Evolutionary conservation across 2,888 invertebrate genomes (phyloP), one percentile per base, ranked within the genome.

Genomic region (Taphrorychus bicolor): DNA sequence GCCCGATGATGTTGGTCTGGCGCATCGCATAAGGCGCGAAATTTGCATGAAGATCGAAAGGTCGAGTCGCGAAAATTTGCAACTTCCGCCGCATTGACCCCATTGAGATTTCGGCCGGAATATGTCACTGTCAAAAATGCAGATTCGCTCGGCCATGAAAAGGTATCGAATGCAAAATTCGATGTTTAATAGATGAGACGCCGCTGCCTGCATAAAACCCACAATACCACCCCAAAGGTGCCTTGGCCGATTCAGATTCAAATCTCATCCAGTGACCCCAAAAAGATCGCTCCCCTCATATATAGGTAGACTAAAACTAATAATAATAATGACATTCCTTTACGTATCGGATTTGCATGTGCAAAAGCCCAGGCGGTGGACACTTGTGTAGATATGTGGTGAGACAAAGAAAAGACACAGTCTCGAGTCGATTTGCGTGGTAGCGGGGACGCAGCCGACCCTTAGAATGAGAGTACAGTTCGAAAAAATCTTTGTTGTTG

Each of bases 1-100:
- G 11, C 32, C 32, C 7, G 32, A 32, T 11, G 32, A 9, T 32
- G 32, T n/a, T 32, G 32, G 7, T 32, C 32, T 32, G 32, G 32
- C 32, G 32, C 32, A 32, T 32, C 32, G 32, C 32, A 32, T n/a
- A 32, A 9, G 32, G 7, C 32, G 11, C 32, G n/a, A 32, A 45
- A 45, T 45, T 45, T 45, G 45, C 45, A 45, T 16, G 11, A 5
- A 5, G 14, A 45, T 45, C 45, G 32, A 45, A 45, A 45, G 45
- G 14, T 17, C 17, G 45, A 17, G 16, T 11, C 21, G 21, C 40
- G 42, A 56, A 56, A 62, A 57, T 63, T 63, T 63, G 63, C 63
- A 63, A 63, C 40, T 57, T 63, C 63, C 63, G 63, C 56, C 57
- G 32, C 24, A 45, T 32, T 57, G 57, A 45, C 54, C 56, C 63